Evolutionary conservation across 1,140 invertebrate species (phyloP).

Genomic region (Parasteatoda tepidariorum): DNA sequence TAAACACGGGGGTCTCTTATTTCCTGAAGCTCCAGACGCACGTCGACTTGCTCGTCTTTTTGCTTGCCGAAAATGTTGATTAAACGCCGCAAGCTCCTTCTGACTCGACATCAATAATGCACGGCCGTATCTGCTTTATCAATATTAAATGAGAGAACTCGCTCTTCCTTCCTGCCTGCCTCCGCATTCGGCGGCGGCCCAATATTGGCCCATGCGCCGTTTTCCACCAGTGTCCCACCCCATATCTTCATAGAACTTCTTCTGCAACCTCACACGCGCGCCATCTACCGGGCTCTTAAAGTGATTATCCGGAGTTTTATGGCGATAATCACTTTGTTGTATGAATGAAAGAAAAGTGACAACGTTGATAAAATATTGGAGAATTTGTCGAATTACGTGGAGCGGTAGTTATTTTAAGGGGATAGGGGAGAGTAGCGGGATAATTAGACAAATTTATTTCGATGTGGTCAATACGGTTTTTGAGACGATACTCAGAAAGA

Average conservation of each 20-base stretch:
- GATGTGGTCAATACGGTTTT: slow-evolving; percentile 43
- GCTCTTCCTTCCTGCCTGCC: slow-evolving; percentile 1
- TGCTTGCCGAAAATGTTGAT: slow-evolving; percentile 59
- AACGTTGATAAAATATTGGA: slow-evolving; percentile 59
- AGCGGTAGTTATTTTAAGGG: slow-evolving; percentile 21
- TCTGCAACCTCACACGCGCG: slow-evolving; percentile 39
- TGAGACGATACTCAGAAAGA: slow-evolving; percentile 4
- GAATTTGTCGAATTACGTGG: slow-evolving; percentile 59
- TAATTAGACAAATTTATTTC: slow-evolving; percentile 58
- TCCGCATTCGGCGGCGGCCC: background rate
- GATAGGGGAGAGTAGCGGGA: slow-evolving; percentile 35
- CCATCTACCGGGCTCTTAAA: slow-evolving; percentile 53
- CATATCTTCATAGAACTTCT: background rate
- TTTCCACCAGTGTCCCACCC: background rate
- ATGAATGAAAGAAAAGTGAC: slow-evolving; percentile 58
- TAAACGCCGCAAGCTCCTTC: slow-evolving; percentile 58
- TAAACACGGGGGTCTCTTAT: slow-evolving; percentile 43
- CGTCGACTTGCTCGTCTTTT: slow-evolving; percentile 52
- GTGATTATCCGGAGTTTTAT: slow-evolving; percentile 59
- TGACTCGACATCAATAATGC: slow-evolving; percentile 58
- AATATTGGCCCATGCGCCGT: slow-evolving; percentile 12
- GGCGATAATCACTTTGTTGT: slow-evolving; percentile 60
- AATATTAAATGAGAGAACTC: slow-evolving; percentile 49
- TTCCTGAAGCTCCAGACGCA: slow-evolving; percentile 35
- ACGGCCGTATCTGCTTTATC: slow-evolving; percentile 46